Base-by-base conservation (phyloP, 2,113 vertebrate genomes). In the Microcebus ravelobensis region DNA sequence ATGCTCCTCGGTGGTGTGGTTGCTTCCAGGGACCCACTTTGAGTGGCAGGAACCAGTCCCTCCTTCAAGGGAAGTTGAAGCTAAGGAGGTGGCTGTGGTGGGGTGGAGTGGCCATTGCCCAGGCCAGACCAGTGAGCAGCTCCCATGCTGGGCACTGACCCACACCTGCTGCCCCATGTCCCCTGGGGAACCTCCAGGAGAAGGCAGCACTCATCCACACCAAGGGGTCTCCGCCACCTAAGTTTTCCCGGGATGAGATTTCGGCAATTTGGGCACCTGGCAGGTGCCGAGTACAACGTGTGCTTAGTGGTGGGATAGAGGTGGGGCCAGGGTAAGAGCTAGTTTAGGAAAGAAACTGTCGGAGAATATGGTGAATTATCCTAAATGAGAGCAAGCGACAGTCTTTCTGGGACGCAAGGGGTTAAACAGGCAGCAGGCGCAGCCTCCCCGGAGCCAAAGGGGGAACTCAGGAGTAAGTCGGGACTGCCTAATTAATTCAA, bases 401-500 rank as follows among this genome's bases (percentile, higher is more conserved):
- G 95, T 71, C 65, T 85, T 70, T 63, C 87, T 57, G 83, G 96
- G 50, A 67, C 63, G 45, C 12, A 34, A 97, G 61, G 96, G 97
- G 97, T 97, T 97, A 98, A 98, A 97, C 96, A 97, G 94, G 92
- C 97, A 96, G 97, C 97, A 98, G 94, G 97, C 95, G 91, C 80
- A 97, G 97, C 97, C 97, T 98, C 98, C 98, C 98, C 76, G 80
- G 97, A 97, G 97, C 97, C 97, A 97, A 98, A 98, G 96, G 98
- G 98, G 97, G 92, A 97, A 93, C 97, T 97, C 96, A 85, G 89
- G 97, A 98, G 97, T 97, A 93, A 97, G 95, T 98, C 97, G 42
- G 95, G 98, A 98, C 98, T 98, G 98, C 98, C 98, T 98, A 98
- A 99, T 98, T 98, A 98, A 98, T 98, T 98, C 98, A 98, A 98